Evolutionary conservation across 1,140 invertebrate genomes (phyloP), one percentile per base, ranked within the genome.

Genomic region (Andricus grossulariae): DNA sequence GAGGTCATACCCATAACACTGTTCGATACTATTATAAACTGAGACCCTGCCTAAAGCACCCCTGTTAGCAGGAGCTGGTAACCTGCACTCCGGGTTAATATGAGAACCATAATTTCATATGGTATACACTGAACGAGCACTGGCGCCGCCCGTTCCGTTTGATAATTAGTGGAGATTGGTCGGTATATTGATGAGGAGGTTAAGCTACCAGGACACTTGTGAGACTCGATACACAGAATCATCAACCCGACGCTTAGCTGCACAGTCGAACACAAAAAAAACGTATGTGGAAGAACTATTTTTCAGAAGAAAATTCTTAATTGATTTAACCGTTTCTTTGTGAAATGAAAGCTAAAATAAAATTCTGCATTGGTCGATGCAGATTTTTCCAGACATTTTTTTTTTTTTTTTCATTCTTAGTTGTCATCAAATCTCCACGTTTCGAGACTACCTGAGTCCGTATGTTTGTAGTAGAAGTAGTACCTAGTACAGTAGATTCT

Each of bases 21-120:
- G 57, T 16, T 66, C 57, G 57, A 66, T 66, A 66, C 25, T 32
- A 39, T 66, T 66, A 66, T 32, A 66, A 66, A 39, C 16, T 39
- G 21, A 39, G 16, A 66, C 57, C 57, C 10, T 39, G 55, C 55
- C 21, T 19, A 8, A 13, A 57, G 25, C 57, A n/a, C 32, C 13
- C 21, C 57, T 13, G 21, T 66, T 66, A 66, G 32, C 57, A 66
- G 15, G 16, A 45, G 66, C n/a, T 25, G 54, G 10, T 12, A 72
- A 18, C 70, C 50, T 49, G 55, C n/a, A 73, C 76, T 60, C 18
- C 50, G 72, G 45, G 79, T 74, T 77, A 77, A 80, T 80, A 75
- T 73, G 49, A 72, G 72, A 72, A 78, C 78, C 73, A 76, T 78
- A 78, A 81, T 78, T 81, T 81, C 76, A 81, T 78, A 81, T 73